Percentiles rank a stretch among this genome's conserved stretches.
These are phyloP conservation scores for Brachionus sp. DNA, from an alignment of 1,140 invertebrate species.

Conservation along the genomic window DNA sequence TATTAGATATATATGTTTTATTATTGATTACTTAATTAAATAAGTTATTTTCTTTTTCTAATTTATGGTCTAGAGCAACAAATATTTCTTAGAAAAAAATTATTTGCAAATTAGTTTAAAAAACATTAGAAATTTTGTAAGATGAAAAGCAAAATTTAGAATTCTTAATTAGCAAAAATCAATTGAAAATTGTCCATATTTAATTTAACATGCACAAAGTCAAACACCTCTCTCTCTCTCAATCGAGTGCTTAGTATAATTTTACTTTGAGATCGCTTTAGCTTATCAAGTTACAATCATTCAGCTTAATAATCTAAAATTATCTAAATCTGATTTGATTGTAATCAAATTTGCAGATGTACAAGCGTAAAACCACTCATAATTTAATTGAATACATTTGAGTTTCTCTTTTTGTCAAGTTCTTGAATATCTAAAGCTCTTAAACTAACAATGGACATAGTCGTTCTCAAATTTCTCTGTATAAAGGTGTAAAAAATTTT, in stretches of 20 bases:
- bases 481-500: neutral
- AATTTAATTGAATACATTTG: constrained; percentile 10
- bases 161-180: neutral
- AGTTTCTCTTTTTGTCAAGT: neutral
- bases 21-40: neutral
- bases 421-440: neutral
- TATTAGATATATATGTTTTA: neutral
- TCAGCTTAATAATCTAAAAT: neutral
- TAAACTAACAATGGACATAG: neutral
- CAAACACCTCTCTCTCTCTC: neutral
- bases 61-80: neutral
- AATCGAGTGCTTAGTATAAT: neutral
- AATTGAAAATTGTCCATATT: neutral
- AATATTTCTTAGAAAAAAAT: neutral
- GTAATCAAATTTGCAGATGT: constrained; percentile 26
- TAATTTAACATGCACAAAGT: neutral
- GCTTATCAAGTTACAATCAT: neutral
- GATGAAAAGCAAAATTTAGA: neutral
- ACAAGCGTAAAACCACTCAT: neutral
- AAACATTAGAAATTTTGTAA: neutral
- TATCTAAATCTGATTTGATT: constrained; percentile 15
- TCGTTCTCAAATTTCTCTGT: neutral
- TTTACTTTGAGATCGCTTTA: neutral
- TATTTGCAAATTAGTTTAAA: neutral
- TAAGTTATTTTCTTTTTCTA: neutral